Percentiles rank a stretch among this genome's conserved stretches.
Conservation (phyloP, 2,113 vertebrate species). For the Anarhynchus alexandrinus region DNA sequence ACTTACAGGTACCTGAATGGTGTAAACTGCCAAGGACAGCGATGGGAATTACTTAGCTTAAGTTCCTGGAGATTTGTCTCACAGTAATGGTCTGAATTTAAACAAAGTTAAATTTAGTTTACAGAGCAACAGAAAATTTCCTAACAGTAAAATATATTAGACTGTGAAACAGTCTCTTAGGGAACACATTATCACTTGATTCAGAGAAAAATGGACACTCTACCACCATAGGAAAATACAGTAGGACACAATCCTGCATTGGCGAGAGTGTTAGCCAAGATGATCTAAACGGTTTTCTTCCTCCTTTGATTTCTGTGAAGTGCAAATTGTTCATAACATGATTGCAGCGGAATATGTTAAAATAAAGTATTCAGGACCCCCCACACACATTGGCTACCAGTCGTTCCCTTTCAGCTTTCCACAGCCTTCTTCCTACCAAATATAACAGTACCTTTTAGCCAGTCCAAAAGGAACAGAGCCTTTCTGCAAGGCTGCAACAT, state of each 20-base stretch:
- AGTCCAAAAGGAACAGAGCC: neutral
- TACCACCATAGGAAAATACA: neutral
- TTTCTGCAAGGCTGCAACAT: neutral
- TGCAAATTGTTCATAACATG: neutral
- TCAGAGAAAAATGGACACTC: neutral
- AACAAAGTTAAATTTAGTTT: neutral
- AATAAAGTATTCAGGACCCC: conserved; percentile 1
- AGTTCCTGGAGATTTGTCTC: neutral
- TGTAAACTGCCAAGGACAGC: neutral
- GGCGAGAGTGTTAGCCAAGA: neutral
- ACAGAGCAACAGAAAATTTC: neutral
- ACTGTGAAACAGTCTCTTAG: neutral
- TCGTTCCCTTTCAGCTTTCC: neutral
- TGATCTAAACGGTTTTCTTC: neutral
- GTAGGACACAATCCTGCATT: neutral
- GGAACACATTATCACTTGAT: neutral
- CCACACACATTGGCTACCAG: neutral
- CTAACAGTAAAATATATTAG: neutral
- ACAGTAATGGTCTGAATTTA: neutral
- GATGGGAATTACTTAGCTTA: neutral
- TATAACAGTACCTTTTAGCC: neutral
- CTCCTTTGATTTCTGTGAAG: neutral
- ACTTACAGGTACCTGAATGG: neutral
- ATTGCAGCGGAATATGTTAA: neutral
- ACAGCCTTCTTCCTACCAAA: neutral